Percentiles rank a stretch among this genome's conserved stretches.
phyloP scores from a whole-genome alignment of 2,797 vertebrate genomes.

The Alauda arvensis region DNA sequence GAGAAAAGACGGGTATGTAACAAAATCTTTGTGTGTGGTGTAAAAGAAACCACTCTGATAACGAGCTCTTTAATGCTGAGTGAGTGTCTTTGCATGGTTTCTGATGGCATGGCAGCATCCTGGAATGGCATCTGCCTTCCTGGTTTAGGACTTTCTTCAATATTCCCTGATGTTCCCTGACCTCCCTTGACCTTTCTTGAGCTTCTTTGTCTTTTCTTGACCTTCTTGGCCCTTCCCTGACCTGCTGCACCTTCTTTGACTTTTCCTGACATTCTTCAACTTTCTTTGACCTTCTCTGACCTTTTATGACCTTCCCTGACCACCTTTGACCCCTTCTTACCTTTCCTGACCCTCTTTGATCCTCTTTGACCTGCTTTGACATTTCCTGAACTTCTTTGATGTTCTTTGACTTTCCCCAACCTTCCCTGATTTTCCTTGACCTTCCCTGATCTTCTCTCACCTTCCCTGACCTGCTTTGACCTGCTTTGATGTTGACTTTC shows the following conservation, averaged over 20 bases:
- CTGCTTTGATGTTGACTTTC: neutral
- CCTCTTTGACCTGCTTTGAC: too few relatives aligned
- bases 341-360: too few relatives aligned
- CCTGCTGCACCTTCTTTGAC: neutral
- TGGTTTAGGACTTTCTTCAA: neutral
- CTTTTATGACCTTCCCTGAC: too few relatives aligned
- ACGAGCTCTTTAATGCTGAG: neutral
- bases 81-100: neutral
- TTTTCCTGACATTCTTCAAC: too few relatives aligned
- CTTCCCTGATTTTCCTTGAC: neutral
- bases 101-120: neutral
- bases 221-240: too few relatives aligned
- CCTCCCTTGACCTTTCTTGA: neutral
- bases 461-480: neutral
- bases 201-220: neutral
- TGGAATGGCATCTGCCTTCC: neutral
- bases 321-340: too few relatives aligned
- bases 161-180: neutral
- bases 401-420: neutral
- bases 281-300: neutral
- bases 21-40: too few relatives aligned
- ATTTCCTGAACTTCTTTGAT: neutral
- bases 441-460: neutral
- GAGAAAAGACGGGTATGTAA: constrained; percentile 88
- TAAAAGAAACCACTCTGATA: neutral